Evolutionary conservation across 1,140 invertebrate species (phyloP), one percentile per base, ranked within the genome.

Genomic region (Epicauta chinensis): DNA sequence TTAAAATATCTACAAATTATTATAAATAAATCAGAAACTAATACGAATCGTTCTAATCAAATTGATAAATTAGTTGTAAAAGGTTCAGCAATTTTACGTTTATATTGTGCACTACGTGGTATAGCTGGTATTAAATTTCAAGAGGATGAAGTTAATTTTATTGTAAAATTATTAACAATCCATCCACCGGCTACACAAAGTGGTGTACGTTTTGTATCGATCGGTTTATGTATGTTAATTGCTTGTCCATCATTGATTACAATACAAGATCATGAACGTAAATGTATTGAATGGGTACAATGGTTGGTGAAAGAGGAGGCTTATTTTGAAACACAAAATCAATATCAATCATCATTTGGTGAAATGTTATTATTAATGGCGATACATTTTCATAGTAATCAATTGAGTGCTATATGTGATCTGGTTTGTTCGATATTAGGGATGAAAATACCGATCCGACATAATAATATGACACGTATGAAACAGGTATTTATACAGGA

Each of bases 401-500:
- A 97, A 71, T 69, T 94, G 6, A 83, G 83, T 39, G 91, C 93
- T 4, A 95, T 98, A 41, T 87, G 87, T 51, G 94, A 97, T 60
- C 73, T 97, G 11, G 93, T 97, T 0, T 95, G 91, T 65, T 84
- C 91, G 6, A 97, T 93, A 11, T 73, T 98, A 0, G 93, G 92
- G 1, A 97, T 98, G 91, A 93, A 95, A 71, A 87, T 97, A 58
- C 82, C 88, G 0, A 92, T 96, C 4, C 76, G 94, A 43, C 87
- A 90, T 0, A 96, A 93, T 67, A 92, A 90, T 64, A 81, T 97
- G 55, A 86, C 87, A 0, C 77, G 90, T 42, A 92, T 98, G 72
- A 94, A 95, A 64, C 88, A 91, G 62, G 91, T 97, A 17, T 97
- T 98, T 64, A 97, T 90, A 2, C 91, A 95, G 64, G 93, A 98